These are phyloP conservation scores for Chaetops frenatus DNA, from an alignment of 2,113 vertebrate genomes.

Conservation along the genomic window DNA sequence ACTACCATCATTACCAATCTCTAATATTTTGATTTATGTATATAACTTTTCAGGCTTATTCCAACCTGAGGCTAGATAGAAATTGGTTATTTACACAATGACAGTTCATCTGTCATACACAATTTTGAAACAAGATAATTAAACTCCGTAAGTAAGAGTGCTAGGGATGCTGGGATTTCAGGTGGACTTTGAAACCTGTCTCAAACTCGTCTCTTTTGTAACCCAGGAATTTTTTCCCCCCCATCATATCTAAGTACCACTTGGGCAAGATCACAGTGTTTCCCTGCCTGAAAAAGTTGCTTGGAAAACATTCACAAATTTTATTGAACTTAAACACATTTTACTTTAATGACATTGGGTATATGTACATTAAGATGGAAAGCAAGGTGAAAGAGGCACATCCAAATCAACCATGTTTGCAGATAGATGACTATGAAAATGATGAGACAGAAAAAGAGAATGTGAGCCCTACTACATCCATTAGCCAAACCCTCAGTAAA, in stretches of 20 bases:
- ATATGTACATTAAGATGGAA: not conserved
- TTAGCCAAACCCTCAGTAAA: not conserved
- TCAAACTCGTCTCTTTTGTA: not conserved
- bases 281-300: not conserved
- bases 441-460: not conserved
- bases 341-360: not conserved
- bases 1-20: not conserved
- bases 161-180: not conserved
- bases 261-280: not conserved
- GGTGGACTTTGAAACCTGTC: not conserved
- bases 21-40: not conserved
- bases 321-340: not conserved
- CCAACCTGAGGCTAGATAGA: not conserved
- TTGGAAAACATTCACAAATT: not conserved
- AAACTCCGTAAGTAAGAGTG: not conserved
- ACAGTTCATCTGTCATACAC: not conserved
- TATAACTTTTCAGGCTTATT: not conserved
- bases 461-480: not conserved
- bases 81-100: not conserved
- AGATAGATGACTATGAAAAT: not conserved
- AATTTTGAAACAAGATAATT: not conserved
- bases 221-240: not conserved
- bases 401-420: not conserved
- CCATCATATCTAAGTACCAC: not conserved
- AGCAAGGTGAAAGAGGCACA: not conserved